A percentile compares a stretch with the other conserved stretches of the same genome.
phyloP scores from a whole-genome alignment of 2,797 vertebrate species.

The Lepilemur ruficaudatus region DNA sequence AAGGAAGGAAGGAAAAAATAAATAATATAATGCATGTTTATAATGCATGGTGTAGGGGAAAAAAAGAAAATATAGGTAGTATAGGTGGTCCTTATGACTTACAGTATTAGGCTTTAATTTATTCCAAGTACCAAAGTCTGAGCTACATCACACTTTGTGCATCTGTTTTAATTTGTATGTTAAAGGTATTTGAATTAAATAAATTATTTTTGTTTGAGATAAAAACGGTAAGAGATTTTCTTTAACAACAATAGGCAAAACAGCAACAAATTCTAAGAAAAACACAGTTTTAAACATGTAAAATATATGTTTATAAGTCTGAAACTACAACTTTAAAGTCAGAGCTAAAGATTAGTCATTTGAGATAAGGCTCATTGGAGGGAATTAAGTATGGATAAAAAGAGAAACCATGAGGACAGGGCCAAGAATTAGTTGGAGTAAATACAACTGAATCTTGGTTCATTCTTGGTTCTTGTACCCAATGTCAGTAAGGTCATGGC shows the following conservation, averaged over 20 bases:
- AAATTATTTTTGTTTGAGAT: not conserved
- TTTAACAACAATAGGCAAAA: not conserved
- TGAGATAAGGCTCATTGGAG: not conserved
- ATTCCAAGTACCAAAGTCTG: not conserved
- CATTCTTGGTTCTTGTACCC: not conserved
- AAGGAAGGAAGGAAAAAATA: too few species aligned
- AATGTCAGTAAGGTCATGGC: not conserved
- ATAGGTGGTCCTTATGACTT: not conserved
- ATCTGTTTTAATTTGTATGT: not conserved
- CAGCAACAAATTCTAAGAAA: not conserved
- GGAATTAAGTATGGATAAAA: not conserved
- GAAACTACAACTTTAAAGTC: not conserved
- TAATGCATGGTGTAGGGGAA: not conserved
- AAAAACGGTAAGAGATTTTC: not conserved
- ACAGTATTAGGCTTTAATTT: not conserved
- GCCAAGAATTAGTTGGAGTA: not conserved
- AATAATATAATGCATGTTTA: not conserved
- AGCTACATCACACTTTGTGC: not conserved
- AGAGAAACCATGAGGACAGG: not conserved
- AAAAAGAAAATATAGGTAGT: not conserved
- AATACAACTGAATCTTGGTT: not conserved
- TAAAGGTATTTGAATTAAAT: not conserved
- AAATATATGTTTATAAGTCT: not conserved
- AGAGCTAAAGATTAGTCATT: not conserved
- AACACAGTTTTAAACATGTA: not conserved